Evolutionary conservation across 2,113 vertebrate genomes (phyloP).

Genomic region (Aviceda subcristata): DNA sequence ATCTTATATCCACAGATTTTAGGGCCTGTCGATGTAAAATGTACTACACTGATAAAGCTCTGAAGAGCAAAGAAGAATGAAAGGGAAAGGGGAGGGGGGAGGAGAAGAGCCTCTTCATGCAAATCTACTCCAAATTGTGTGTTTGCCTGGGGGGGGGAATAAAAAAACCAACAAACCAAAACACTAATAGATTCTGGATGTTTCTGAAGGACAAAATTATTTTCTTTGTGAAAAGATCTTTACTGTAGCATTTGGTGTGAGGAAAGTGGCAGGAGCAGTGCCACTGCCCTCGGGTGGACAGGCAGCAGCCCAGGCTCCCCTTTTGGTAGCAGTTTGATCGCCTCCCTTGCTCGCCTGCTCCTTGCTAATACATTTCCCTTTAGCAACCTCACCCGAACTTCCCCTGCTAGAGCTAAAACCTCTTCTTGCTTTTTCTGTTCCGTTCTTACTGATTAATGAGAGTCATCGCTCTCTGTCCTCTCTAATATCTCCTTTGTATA

Average conservation of each 20-base stretch:
- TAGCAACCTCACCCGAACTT: background rate
- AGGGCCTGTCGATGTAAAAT: background rate
- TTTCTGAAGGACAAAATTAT: background rate
- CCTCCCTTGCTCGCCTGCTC: background rate
- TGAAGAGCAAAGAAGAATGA: background rate
- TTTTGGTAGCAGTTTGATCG: background rate
- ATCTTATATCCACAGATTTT: background rate
- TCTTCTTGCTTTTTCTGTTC: background rate
- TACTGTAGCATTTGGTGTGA: background rate
- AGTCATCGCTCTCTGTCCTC: background rate
- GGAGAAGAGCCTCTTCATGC: background rate
- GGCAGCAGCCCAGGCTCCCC: background rate
- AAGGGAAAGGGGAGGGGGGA: background rate
- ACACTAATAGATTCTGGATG: background rate
- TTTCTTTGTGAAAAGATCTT: background rate
- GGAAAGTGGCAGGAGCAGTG: background rate
- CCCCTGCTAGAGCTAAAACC: background rate
- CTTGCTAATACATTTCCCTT: background rate
- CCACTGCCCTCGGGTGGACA: background rate
- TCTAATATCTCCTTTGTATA: background rate
- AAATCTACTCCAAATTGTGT: background rate
- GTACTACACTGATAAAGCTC: background rate
- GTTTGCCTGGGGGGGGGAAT: background rate
- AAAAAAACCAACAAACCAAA: too few species aligned
- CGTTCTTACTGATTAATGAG: background rate